Base-by-base conservation (phyloP, 2,113 vertebrate species). In the Lophius piscatorius region DNA sequence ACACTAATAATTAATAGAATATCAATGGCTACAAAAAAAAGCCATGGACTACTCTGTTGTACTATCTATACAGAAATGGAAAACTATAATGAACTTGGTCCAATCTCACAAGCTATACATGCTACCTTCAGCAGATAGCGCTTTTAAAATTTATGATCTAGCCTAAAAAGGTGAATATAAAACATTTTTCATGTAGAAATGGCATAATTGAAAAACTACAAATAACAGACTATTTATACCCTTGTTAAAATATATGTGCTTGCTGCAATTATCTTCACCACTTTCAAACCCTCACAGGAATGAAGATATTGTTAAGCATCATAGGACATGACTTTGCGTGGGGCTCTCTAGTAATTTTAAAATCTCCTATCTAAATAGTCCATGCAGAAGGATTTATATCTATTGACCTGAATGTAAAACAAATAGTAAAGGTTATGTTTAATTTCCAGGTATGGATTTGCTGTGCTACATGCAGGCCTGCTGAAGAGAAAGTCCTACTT, bases 381-480 rank as follows among this genome's bases (percentile, higher is more conserved):
- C 40, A 28, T 41, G 34, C 34, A 47, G 62, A 61, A 24, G 59
- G 69, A 79, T 47, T 74, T 39, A 74, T 69, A 54, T 41, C 55
- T 70, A 67, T 42, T 68, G 42, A 76, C 33, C n/a, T n/a, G 11
- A 57, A 70, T 38, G 62, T 47, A 16, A 64, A 55, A 36, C 16
- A 54, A 46, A 55, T 47, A 42, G 44, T 64, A 26, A 41, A 21
- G 17, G 20, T 20, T 38, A 28, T 52, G 16, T 10, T 31, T 62
- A n/a, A 31, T 46, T 55, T 20, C 20, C 18, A 46, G 13, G 17
- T 4, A 61, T 39, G 47, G n/a, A 39, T 35, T 14, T 22, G 31
- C 22, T 0, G 1, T 14, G 26, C 22, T 14, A 16, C 39, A 31
- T 35, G 8, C 14, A 50, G 16, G 14, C 35, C 22, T 33, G 16